A percentile compares a stretch with the other conserved stretches of the same genome.
These are phyloP conservation scores for Neostethus bicornis DNA, from an alignment of 2,797 vertebrate species.

Conservation along the genomic window DNA sequence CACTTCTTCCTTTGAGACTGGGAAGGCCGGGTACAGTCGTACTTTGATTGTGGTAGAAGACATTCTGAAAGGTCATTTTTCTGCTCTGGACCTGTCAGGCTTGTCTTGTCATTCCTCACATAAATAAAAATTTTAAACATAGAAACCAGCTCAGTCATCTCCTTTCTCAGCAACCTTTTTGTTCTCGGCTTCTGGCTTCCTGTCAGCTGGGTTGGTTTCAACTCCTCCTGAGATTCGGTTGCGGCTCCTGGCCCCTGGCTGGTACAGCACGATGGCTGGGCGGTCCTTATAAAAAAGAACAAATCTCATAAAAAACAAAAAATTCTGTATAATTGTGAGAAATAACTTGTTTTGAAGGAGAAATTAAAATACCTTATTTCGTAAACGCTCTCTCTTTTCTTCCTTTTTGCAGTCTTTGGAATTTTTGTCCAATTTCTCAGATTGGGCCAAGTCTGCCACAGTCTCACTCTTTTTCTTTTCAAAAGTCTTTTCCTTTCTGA, in stretches of 20 bases:
- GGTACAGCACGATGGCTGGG: slow-evolving; percentile 96
- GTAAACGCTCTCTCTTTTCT: slow-evolving; percentile 90
- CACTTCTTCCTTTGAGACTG: slow-evolving; percentile 50
- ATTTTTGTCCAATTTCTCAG: slow-evolving; percentile 82
- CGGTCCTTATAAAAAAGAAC: slow-evolving; percentile 85
- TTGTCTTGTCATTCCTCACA: slow-evolving; percentile 27
- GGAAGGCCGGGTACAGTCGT: slow-evolving; percentile 51
- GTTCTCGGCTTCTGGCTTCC: slow-evolving; percentile 83
- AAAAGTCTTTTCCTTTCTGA: slow-evolving; percentile 84
- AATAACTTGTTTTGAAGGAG: neutral
- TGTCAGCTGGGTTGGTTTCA: slow-evolving; percentile 80
- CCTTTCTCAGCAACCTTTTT: slow-evolving; percentile 85
- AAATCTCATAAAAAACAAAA: slow-evolving; percentile 4
- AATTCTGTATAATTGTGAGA: neutral
- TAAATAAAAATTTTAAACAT: slow-evolving; percentile 27
- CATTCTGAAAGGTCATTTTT: slow-evolving; percentile 31
- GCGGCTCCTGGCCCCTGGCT: slow-evolving; percentile 91
- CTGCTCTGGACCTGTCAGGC: slow-evolving; percentile 58
- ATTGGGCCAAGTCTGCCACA: slow-evolving; percentile 73
- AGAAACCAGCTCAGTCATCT: slow-evolving; percentile 80
- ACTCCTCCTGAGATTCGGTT: slow-evolving; percentile 72
- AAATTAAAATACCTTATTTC: slow-evolving; percentile 88
- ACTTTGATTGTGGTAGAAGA: slow-evolving; percentile 28
- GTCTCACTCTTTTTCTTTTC: slow-evolving; percentile 88
- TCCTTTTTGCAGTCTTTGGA: slow-evolving; percentile 89